Evolutionary conservation across 2,797 vertebrate species (phyloP).

Genomic region (Busarellus nigricollis): DNA sequence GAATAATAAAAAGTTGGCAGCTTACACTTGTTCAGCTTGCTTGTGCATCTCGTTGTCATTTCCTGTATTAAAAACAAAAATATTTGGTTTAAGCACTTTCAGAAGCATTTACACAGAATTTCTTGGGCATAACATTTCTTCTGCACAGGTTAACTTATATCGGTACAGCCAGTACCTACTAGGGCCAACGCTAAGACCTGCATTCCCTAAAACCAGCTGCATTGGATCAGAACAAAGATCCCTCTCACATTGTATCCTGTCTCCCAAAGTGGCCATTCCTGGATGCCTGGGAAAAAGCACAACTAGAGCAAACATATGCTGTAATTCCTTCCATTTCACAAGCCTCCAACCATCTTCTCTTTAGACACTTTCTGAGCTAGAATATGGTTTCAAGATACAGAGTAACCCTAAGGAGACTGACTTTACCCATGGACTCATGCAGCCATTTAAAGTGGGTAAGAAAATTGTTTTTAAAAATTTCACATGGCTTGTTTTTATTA

Average conservation of each 20-base stretch:
- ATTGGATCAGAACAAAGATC: background rate
- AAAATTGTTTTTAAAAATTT: accelerated
- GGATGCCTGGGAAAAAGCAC: background rate
- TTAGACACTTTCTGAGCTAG: background rate
- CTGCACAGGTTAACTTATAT: background rate
- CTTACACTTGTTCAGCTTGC: constrained; percentile 88
- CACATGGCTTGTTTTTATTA: background rate
- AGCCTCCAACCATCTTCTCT: background rate
- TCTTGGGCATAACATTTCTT: background rate
- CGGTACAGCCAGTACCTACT: background rate
- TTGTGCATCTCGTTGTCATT: constrained; percentile 75
- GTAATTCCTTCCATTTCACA: background rate
- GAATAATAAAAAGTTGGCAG: background rate
- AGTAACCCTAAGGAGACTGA: background rate
- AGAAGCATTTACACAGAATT: background rate
- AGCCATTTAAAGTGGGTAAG: accelerated
- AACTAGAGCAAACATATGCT: accelerated
- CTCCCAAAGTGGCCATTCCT: background rate
- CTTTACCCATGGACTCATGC: background rate
- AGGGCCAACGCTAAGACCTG: background rate
- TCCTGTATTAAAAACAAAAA: constrained; percentile 71
- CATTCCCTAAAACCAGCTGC: background rate
- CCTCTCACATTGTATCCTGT: accelerated
- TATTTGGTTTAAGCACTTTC: background rate
- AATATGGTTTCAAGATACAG: accelerated